These are phyloP conservation scores for Notarius lentiginosus DNA, from an alignment of 2,113 vertebrate genomes.

Conservation along the genomic window DNA sequence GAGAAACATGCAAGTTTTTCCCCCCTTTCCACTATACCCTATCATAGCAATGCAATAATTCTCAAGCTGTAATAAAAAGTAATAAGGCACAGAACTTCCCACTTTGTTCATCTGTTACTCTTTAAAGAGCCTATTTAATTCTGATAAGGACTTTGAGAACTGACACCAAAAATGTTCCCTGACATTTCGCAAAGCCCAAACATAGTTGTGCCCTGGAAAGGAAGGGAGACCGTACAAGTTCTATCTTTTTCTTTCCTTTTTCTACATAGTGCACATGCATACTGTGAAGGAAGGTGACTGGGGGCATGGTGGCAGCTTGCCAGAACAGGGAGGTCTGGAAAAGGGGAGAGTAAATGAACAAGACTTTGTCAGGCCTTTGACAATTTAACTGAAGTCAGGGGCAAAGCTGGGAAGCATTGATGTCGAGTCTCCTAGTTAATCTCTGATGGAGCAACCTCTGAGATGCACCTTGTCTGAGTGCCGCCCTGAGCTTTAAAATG, in stretches of 20 bases:
- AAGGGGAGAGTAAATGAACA: conserved; percentile 56
- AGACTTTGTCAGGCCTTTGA: conserved; percentile 52
- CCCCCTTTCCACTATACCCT: background rate
- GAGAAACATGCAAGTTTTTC: background rate
- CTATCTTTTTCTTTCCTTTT: conserved; percentile 6
- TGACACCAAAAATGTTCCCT: background rate
- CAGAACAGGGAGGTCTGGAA: conserved; percentile 55
- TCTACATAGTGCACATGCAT: conserved; percentile 31
- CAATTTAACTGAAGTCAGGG: conserved; percentile 47
- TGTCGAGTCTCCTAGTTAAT: conserved; percentile 37
- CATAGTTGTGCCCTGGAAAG: conserved; percentile 14
- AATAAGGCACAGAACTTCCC: background rate
- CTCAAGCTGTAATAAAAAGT: background rate
- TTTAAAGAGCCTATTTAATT: background rate
- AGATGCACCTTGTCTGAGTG: conserved; percentile 30
- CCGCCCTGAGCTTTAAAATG: conserved; percentile 10
- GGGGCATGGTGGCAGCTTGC: conserved; percentile 54
- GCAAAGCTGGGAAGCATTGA: conserved; percentile 45
- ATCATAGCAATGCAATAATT: background rate
- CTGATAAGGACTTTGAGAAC: background rate
- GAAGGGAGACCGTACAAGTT: conserved; percentile 30
- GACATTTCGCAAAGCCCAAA: background rate
- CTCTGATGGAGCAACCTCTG: conserved; percentile 31
- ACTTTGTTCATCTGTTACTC: background rate
- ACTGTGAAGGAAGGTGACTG: conserved; percentile 45